A percentile compares a stretch with the other conserved stretches of the same genome.
These are phyloP conservation scores for Melikaiella ostensackeni DNA, from an alignment of 2,888 invertebrate species.

Conservation along the genomic window DNA sequence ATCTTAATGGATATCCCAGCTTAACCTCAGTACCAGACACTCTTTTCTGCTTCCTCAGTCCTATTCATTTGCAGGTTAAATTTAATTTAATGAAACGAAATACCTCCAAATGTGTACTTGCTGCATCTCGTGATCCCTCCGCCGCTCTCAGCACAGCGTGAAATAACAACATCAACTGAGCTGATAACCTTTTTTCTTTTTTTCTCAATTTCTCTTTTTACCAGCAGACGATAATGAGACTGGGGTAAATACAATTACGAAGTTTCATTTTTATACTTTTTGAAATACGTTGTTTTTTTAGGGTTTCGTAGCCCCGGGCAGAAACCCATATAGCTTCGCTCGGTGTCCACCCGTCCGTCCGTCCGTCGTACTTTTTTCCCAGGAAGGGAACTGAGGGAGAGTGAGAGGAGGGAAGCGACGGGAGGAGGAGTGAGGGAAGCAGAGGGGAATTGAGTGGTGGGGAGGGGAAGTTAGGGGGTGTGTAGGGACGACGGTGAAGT, in stretches of 20 bases:
- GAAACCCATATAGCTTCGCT: no score
- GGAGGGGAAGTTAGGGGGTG: no score
- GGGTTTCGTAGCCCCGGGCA: no score
- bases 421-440: no score
- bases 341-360: no score
- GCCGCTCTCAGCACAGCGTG: conserved; percentile 2
- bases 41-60: conserved; percentile 23
- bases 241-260: neutral
- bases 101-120: conserved; percentile 27
- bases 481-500: no score
- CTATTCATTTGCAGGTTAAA: conserved; percentile 24
- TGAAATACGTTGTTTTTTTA: neutral
- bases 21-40: conserved; percentile 35
- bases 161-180: conserved; percentile 40
- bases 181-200: conserved; percentile 23
- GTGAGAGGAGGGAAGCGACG: no score
- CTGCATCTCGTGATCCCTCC: conserved; percentile 19
- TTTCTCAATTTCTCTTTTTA: neutral
- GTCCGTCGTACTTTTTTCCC: no score
- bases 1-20: conserved; percentile 30
- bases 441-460: no score
- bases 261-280: neutral
- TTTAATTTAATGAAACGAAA: conserved; percentile 39
- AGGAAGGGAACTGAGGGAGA: no score
- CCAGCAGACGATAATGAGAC: neutral